Conservation (phyloP, 1,140 invertebrate species). For the Ditylenchus dipsaci region DNA sequence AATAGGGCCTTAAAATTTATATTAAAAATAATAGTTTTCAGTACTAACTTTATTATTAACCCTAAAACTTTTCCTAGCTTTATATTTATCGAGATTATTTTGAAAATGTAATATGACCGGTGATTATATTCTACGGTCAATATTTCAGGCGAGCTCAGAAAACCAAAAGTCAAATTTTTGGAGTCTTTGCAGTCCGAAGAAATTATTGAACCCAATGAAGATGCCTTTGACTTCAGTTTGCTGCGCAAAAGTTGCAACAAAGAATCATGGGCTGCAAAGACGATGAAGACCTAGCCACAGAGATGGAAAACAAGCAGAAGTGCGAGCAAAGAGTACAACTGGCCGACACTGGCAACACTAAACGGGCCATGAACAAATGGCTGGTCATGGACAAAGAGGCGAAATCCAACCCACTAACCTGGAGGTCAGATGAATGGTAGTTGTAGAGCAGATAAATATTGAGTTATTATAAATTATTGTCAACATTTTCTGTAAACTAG, state of each 20-base stretch:
- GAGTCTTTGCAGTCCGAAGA: neutral
- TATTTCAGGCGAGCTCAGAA: neutral
- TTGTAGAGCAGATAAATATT: neutral
- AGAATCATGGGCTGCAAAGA: constrained; percentile 31
- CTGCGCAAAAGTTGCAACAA: constrained; percentile 24
- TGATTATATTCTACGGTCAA: neutral
- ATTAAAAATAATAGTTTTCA: too few species aligned
- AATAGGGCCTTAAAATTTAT: too few species aligned
- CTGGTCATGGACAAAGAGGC: constrained; percentile 27
- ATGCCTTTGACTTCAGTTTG: constrained; percentile 39
- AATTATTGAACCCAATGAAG: constrained; percentile 14
- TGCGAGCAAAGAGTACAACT: constrained; percentile 14
- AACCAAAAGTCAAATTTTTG: neutral
- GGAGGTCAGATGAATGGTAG: neutral
- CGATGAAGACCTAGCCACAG: constrained; percentile 25
- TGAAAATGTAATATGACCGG: neutral
- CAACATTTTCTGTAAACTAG: too few species aligned
- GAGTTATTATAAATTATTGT: neutral
- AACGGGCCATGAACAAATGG: constrained; percentile 43
- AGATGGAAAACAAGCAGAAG: constrained; percentile 18
- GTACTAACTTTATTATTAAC: too few species aligned
- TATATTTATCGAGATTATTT: neutral
- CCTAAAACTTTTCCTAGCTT: too few species aligned
- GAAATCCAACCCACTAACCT: constrained; percentile 2
- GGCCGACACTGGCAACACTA: constrained; percentile 29